A percentile compares a stretch with the other conserved stretches of the same genome.
Evolutionary conservation across 2,113 vertebrate species (phyloP).

Genomic region (Antidorcas marsupialis): DNA sequence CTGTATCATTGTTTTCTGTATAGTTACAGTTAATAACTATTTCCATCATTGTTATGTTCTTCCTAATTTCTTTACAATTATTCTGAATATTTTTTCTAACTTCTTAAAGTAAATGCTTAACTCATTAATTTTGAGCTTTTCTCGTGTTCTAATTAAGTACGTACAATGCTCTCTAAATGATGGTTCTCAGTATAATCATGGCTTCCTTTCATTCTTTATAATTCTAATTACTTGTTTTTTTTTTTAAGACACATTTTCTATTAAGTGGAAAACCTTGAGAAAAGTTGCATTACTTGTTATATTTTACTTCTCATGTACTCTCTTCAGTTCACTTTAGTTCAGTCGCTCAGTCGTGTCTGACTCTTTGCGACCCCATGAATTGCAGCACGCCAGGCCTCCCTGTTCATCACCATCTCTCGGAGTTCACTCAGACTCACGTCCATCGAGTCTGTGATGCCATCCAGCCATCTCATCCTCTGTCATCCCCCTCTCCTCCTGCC

Average conservation of each 20-base stretch:
- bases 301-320: neutral
- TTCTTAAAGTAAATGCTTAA: neutral
- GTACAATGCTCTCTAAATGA: neutral
- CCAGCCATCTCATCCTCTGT: too few relatives aligned
- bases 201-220: neutral
- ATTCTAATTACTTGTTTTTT: neutral
- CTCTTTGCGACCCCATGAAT: too few relatives aligned
- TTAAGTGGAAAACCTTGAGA: neutral
- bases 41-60: neutral
- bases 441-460: too few relatives aligned
- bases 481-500: too few relatives aligned
- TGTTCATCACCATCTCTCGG: too few relatives aligned
- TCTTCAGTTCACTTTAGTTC: neutral
- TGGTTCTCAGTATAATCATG: neutral
- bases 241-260: neutral
- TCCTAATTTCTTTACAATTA: neutral
- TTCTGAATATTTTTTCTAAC: neutral
- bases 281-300: neutral
- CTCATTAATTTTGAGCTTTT: neutral
- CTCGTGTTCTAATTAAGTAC: neutral
- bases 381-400: too few relatives aligned
- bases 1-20: neutral
- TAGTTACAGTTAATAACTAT: neutral
- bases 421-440: too few relatives aligned
- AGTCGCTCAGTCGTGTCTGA: too few relatives aligned